A percentile compares a stretch with the other conserved stretches of the same genome.
These are phyloP conservation scores for Aleiodes alternator DNA, from an alignment of 2,888 invertebrate species.

Conservation along the genomic window DNA sequence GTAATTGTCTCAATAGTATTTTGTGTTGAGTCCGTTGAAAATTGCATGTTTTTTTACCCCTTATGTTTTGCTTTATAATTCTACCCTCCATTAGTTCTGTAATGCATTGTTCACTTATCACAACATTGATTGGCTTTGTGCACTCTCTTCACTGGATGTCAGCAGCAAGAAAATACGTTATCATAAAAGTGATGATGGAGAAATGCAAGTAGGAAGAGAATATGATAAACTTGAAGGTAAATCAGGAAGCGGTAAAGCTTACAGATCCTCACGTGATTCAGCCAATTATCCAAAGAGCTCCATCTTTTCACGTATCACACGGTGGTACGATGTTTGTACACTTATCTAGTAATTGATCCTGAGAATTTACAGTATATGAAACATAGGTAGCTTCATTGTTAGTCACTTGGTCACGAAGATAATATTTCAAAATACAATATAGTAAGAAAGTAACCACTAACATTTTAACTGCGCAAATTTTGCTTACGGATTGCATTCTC, in stretches of 20 bases:
- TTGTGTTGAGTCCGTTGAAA: slow-evolving; percentile 49
- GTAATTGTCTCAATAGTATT: slow-evolving; percentile 52
- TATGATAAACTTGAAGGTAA: slow-evolving; percentile 1
- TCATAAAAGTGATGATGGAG: slow-evolving; percentile 3
- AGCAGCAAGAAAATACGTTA: slow-evolving; percentile 3
- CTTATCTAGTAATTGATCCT: slow-evolving; percentile 44
- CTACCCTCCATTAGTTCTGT: slow-evolving; percentile 30
- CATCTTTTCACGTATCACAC: slow-evolving; percentile 40
- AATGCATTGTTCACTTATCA: background rate
- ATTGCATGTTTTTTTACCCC: slow-evolving; percentile 36
- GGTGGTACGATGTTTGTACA: slow-evolving; percentile 25
- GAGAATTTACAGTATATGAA: slow-evolving; percentile 34
- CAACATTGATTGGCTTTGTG: background rate
- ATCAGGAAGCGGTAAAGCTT: slow-evolving; percentile 18
- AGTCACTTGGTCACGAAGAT: slow-evolving; percentile 31
- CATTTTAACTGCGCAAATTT: background rate
- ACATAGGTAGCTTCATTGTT: slow-evolving; percentile 39
- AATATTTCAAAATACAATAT: slow-evolving; percentile 39
- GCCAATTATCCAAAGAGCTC: slow-evolving; percentile 58
- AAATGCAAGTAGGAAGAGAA: background rate
- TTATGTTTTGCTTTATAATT: slow-evolving; percentile 24
- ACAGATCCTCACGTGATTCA: slow-evolving; percentile 60
- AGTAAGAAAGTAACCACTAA: slow-evolving; percentile 22
- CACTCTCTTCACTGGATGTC: background rate
- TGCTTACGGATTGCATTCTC: slow-evolving; percentile 49